Base-by-base conservation (phyloP, 1,140 invertebrate species). In the Rhynchophorus ferrugineus region DNA sequence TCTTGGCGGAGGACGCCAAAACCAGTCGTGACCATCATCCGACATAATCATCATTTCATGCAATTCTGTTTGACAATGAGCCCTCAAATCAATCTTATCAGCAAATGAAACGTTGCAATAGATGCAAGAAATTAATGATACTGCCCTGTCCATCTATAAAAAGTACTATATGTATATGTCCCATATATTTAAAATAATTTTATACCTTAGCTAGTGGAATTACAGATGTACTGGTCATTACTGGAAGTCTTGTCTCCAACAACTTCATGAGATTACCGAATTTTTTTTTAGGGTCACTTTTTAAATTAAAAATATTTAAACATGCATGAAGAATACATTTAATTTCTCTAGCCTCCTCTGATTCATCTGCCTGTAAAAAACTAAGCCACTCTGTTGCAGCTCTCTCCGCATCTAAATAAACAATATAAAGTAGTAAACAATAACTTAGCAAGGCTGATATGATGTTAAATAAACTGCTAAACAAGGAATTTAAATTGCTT, bases 11-110 rank as follows among this genome's bases (percentile, higher is more conserved):
- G 82, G 76, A 44, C 83, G 68, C 72, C 77, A 84, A 49, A 80
- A 77, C 84, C 84, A 87, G 58, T 82, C 79, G 16, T 81, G 71
- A 19, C 77, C 81, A 64, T 83, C 81, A 69, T 85, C 82, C 18
- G 79, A 81, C 76, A 83, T 84, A 57, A 84, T 80, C 44, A 79
- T 77, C 52, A 75, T 78, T 67, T 82, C 82, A 64, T 86, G 83
- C 36, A 72, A 69, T 61, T 82, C 79, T 20, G 79, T 79, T 57
- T 79, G 74, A 64, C 80, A 83, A 66, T 85, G 83, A 36, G 72
- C 71, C 24, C 78, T 72, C 22, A 84, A 64, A 53, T 84, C 81
- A 33, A 71, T 70, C 50, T 78, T 71, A 45, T 74, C 73, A 34
- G 66, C 63, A 62, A 83, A 83, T 21, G 70, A 74, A 19, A 84